phyloP scores from a whole-genome alignment of 30 jellyfish, hydroid and myxozoan species.

The Haliclystus octoradiatus region DNA sequence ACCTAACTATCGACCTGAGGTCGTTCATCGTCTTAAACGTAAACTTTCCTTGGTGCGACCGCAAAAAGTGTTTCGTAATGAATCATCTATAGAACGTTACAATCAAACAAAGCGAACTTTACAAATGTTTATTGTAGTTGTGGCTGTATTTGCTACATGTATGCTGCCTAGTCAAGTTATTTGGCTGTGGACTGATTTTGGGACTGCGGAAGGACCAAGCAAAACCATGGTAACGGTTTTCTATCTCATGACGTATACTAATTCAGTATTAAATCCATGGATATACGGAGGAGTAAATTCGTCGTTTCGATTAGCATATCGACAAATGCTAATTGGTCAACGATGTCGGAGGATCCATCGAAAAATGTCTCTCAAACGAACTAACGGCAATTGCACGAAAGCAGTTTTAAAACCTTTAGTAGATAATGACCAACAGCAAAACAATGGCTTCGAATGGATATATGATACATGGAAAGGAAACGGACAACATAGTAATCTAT shows the following conservation, averaged over 20 bases:
- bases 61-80: not conserved
- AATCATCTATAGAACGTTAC: constrained; percentile 34
- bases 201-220: constrained; percentile 17
- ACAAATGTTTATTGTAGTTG: constrained; percentile 72
- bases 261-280: constrained; percentile 76
- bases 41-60: not conserved
- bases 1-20: constrained; percentile 4
- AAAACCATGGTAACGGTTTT: constrained; percentile 21
- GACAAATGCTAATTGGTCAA: not conserved
- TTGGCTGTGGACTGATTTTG: constrained; percentile 63
- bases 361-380: too few species aligned
- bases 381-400: not conserved
- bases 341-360: not conserved
- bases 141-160: constrained; percentile 62
- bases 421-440: not conserved
- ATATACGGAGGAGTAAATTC: constrained; percentile 71
- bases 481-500: too few species aligned
- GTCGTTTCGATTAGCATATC: constrained; percentile 52
- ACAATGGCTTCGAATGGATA: not conserved
- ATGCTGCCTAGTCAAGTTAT: constrained; percentile 73
- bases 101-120: constrained; percentile 63
- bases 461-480: not conserved
- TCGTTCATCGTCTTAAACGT: not conserved
- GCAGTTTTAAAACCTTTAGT: not conserved
- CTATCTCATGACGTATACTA: constrained; percentile 54